Evolutionary conservation across 2,888 invertebrate species (phyloP).

Genomic region (Heteropelma amictum): DNA sequence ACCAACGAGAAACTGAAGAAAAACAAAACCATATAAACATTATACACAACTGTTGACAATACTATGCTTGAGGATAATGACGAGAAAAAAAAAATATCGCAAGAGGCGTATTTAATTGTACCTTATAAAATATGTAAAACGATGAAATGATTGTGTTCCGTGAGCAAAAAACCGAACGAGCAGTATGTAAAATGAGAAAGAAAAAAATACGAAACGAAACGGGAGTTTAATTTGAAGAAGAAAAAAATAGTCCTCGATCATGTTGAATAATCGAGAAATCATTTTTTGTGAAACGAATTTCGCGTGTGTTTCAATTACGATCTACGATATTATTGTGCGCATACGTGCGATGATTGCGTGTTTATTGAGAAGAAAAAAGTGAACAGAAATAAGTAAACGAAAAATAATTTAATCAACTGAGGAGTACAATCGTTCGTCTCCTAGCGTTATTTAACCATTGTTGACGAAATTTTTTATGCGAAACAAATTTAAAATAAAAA

Average conservation of each 20-base stretch:
- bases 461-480: slow-evolving; percentile 56
- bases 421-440: slow-evolving; percentile 54
- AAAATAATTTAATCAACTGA: slow-evolving; percentile 37
- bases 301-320: slow-evolving; percentile 55
- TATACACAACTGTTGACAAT: slow-evolving; percentile 76
- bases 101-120: slow-evolving; percentile 74
- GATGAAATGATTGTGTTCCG: slow-evolving; percentile 70
- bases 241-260: slow-evolving; percentile 46
- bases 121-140: slow-evolving; percentile 68
- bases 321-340: slow-evolving; percentile 60
- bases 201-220: slow-evolving; percentile 3
- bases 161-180: slow-evolving; percentile 60
- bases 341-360: slow-evolving; percentile 70
- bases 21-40: slow-evolving; percentile 56
- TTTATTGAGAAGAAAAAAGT: slow-evolving; percentile 67
- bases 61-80: slow-evolving; percentile 71
- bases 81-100: slow-evolving; percentile 57
- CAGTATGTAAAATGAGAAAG: background rate
- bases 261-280: slow-evolving; percentile 37
- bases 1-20: slow-evolving; percentile 41
- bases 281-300: slow-evolving; percentile 51
- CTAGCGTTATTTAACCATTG: slow-evolving; percentile 57
- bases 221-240: slow-evolving; percentile 36
- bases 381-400: slow-evolving; percentile 45
- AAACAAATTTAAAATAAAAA: slow-evolving; percentile 34